These are phyloP conservation scores for Nothura maculosa DNA, from an alignment of 2,797 vertebrate species.

Conservation along the genomic window DNA sequence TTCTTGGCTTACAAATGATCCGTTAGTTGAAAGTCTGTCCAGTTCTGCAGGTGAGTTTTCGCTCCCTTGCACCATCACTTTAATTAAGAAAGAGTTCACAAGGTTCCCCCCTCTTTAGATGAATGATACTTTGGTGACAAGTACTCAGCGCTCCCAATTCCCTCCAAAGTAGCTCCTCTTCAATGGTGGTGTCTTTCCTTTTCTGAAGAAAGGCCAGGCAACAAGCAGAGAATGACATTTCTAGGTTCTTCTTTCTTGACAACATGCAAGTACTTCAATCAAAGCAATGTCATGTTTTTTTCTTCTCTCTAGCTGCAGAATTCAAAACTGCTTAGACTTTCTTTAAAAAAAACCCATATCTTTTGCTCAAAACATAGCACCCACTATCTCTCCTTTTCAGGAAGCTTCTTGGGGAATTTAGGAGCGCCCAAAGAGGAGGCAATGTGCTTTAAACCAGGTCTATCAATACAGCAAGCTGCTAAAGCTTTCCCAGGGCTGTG, in stretches of 20 bases:
- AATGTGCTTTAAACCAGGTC: background rate
- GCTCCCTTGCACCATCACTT: background rate
- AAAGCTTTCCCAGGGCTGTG: background rate
- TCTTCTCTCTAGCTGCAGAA: background rate
- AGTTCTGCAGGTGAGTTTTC: fast-evolving
- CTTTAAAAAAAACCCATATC: background rate
- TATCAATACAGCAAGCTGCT: background rate
- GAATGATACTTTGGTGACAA: background rate
- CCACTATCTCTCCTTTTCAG: fast-evolving
- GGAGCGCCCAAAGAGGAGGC: background rate
- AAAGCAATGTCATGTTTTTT: background rate
- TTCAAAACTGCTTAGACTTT: background rate
- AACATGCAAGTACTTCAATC: fast-evolving
- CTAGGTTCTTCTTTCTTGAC: background rate
- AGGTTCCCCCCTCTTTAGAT: background rate
- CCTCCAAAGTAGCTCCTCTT: background rate
- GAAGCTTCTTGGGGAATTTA: background rate
- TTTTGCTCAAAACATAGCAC: background rate
- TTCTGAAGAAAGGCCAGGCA: background rate
- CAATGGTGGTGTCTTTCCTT: background rate
- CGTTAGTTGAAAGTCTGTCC: background rate
- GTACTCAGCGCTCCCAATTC: background rate
- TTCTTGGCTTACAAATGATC: fast-evolving
- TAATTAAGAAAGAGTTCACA: background rate
- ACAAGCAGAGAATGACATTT: background rate